A percentile compares a stretch with the other conserved stretches of the same genome.
phyloP scores from a whole-genome alignment of 2,113 vertebrate species.

The Solea solea region DNA sequence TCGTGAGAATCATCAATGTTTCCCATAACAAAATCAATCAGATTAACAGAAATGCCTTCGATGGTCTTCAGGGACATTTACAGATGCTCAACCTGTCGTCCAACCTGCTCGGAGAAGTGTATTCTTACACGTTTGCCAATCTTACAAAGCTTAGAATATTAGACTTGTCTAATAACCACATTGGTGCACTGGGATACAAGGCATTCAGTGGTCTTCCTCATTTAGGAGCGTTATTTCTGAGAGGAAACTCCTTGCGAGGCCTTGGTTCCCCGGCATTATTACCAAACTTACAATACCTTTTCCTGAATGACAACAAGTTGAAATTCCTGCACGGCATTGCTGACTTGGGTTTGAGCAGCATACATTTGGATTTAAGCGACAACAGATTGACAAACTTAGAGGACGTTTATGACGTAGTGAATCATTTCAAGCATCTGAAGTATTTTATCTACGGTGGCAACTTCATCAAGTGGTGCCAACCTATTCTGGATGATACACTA shows the following conservation, averaged over 20 bases:
- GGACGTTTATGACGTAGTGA: slow-evolving; percentile 75
- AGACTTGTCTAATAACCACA: slow-evolving; percentile 89
- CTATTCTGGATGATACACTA: fast-evolving
- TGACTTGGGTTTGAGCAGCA: slow-evolving; percentile 21
- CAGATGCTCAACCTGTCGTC: slow-evolving; percentile 82
- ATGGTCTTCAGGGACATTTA: slow-evolving; percentile 79
- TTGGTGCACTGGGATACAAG: slow-evolving; percentile 73
- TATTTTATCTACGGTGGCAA: slow-evolving; percentile 81
- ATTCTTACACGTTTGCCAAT: slow-evolving; percentile 76
- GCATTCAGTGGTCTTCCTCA: slow-evolving; percentile 79
- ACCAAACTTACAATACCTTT: slow-evolving; percentile 64
- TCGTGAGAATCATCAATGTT: slow-evolving; percentile 76
- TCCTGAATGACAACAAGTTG: slow-evolving; percentile 84
- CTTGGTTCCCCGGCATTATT: slow-evolving; percentile 66
- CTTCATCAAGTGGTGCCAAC: slow-evolving; percentile 78
- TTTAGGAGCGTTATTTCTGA: slow-evolving; percentile 79
- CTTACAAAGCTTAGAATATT: slow-evolving; percentile 72
- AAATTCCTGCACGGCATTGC: not conserved
- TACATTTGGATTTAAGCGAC: slow-evolving; percentile 73
- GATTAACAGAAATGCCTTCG: slow-evolving; percentile 82
- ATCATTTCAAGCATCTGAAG: slow-evolving; percentile 61
- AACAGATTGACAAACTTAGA: slow-evolving; percentile 82
- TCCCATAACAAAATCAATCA: slow-evolving; percentile 85
- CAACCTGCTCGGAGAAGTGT: slow-evolving; percentile 88
- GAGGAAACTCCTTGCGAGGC: slow-evolving; percentile 83